A percentile compares a stretch with the other conserved stretches of the same genome.
These are phyloP conservation scores for Agraylea sexmaculata DNA, from an alignment of 1,140 invertebrate species.

Conservation along the genomic window DNA sequence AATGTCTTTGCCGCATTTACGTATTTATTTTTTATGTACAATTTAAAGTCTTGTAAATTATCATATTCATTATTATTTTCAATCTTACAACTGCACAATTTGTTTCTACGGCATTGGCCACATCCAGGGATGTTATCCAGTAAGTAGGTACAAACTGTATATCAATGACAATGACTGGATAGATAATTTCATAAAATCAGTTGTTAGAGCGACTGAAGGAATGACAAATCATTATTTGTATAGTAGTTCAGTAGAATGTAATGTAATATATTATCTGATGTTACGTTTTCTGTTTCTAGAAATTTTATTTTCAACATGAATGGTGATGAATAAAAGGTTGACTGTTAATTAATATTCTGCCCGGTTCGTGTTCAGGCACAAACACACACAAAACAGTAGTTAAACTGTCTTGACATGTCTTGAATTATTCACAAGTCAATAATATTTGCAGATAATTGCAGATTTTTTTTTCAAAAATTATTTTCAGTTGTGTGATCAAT, in stretches of 20 bases:
- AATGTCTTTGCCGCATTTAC: too few species aligned
- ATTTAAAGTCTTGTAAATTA: conserved; percentile 43
- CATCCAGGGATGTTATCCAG: conserved; percentile 67
- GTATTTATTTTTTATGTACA: conserved; percentile 41
- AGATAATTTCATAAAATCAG: conserved; percentile 14
- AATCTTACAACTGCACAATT: conserved; percentile 66
- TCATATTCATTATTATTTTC: conserved; percentile 52
- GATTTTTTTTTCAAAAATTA: conserved; percentile 19
- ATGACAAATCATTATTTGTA: conserved; percentile 20
- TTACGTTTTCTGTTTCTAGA: conserved; percentile 17
- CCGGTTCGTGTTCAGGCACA: conserved; percentile 12
- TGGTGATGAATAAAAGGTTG: neutral
- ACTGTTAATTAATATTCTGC: neutral
- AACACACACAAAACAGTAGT: conserved; percentile 20
- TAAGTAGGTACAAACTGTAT: conserved; percentile 51
- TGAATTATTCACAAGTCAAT: conserved; percentile 19
- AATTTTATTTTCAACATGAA: neutral
- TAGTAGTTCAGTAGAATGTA: conserved; percentile 19
- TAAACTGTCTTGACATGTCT: conserved; percentile 21
- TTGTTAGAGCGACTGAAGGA: conserved; percentile 17
- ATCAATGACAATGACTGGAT: conserved; percentile 17
- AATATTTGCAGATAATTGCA: conserved; percentile 19
- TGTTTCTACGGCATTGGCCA: conserved; percentile 58
- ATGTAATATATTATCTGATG: conserved; percentile 13
- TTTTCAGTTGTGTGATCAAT: conserved; percentile 20